Conservation (phyloP, 53 echinoderm and acorn worm species). For the Holothuria leucospilota region DNA sequence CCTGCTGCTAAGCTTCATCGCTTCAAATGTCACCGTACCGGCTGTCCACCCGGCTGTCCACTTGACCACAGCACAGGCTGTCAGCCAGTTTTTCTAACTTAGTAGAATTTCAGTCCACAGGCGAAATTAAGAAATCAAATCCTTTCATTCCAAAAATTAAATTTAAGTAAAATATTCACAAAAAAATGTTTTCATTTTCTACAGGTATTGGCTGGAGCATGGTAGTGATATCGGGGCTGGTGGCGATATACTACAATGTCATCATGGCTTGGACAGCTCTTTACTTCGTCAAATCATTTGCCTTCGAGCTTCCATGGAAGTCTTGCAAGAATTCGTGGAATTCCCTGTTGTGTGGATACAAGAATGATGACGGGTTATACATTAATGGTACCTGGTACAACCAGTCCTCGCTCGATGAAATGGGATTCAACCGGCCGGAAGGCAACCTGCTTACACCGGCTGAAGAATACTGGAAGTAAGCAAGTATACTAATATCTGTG, state of each 20-base stretch:
- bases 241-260: slow-evolving; percentile 95
- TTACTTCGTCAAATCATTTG: slow-evolving; percentile 85
- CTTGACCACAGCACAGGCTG: too few species aligned
- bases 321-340: slow-evolving; percentile 85
- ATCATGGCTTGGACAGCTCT: slow-evolving; percentile 91
- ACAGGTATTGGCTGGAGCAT: slow-evolving; percentile 96
- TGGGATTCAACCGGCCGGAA: slow-evolving; percentile 24
- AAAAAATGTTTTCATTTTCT: background rate
- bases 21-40: too few species aligned
- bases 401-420: background rate
- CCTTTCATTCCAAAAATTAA: background rate
- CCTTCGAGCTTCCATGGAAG: slow-evolving; percentile 81
- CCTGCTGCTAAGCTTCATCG: too few species aligned
- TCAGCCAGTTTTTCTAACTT: too few species aligned
- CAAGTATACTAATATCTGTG: background rate
- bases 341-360: slow-evolving; percentile 65
- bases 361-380: slow-evolving; percentile 31
- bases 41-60: too few species aligned
- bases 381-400: slow-evolving; percentile 16
- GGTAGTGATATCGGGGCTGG: slow-evolving; percentile 91
- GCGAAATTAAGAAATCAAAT: too few species aligned
- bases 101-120: too few species aligned
- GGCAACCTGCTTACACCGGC: slow-evolving; percentile 62
- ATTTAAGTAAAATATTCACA: background rate
- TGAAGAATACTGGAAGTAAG: slow-evolving; percentile 86